Conservation (phyloP, 2,888 invertebrate genomes). For the Prosapia bicincta region DNA sequence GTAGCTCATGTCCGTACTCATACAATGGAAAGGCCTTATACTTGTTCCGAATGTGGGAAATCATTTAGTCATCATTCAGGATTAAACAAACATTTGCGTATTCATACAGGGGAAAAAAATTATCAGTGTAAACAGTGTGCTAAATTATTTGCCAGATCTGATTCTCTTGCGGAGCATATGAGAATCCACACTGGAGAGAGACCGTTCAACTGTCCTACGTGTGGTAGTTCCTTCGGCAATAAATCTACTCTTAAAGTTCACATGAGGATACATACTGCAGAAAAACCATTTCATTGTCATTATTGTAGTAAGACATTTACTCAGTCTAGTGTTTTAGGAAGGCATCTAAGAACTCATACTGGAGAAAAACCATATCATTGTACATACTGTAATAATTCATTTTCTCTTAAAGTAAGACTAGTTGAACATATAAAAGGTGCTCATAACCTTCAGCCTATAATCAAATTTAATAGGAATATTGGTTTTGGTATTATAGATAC, state of each 20-base stretch:
- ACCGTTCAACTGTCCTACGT: not conserved
- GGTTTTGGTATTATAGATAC: not conserved
- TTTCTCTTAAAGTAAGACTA: conserved; percentile 2
- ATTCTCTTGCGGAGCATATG: not conserved
- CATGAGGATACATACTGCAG: not conserved
- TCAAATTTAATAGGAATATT: not conserved
- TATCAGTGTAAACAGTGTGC: conserved; percentile 3
- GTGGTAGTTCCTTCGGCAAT: not conserved
- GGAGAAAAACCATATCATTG: conserved; percentile 7
- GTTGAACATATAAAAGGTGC: conserved; percentile 2
- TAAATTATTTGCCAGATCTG: conserved; percentile 2
- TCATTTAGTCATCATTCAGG: conserved; percentile 2
- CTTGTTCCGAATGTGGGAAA: not conserved
- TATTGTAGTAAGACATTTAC: conserved; percentile 8
- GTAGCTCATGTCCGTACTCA: not conserved
- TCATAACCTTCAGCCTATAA: not conserved
- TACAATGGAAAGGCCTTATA: conserved; percentile 3
- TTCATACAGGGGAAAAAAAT: not conserved
- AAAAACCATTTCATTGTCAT: conserved; percentile 5
- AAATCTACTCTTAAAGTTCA: conserved; percentile 10
- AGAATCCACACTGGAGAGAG: conserved; percentile 3
- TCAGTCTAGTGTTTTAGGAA: conserved; percentile 3
- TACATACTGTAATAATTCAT: not conserved
- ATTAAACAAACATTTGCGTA: not conserved
- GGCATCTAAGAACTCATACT: conserved; percentile 6